Base-by-base conservation (phyloP, 2,797 vertebrate genomes). In the Mus spretus region DNA sequence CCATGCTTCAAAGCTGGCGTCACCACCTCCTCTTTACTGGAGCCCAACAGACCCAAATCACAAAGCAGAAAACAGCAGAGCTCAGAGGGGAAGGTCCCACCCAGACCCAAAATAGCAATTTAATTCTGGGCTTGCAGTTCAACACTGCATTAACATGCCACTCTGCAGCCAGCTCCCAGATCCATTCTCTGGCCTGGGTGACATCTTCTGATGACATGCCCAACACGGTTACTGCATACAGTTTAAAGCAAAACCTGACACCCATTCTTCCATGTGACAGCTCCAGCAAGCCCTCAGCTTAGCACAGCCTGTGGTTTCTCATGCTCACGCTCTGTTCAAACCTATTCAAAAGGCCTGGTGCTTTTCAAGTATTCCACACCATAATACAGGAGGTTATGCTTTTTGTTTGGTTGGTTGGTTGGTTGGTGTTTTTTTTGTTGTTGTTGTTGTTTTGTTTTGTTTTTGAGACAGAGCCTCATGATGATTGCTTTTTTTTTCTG, bases 41-140 rank as follows among this genome's bases (percentile, higher is more conserved):
- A 97, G 96, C 34, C 86, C 83, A 94, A 37, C 65, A 96, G 67
- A 55, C 88, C 34, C 93, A 97, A 97, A 96, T 90, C 78, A 98
- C 80, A 79, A 85, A 93, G 87, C 1, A 83, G 98, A 97, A 97
- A 77, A 96, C 80, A 89, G 90, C 1, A 1, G 75, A 94, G 91
- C 78, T 95, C 0, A 3, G 96, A 96, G 72, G 90, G 5, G 44
- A 93, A 96, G 96, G 97, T 95, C 75, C 79, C 97, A 63, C 94
- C 97, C 65, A 93, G 96, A 94, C 65, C 90, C 94, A 94, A 97
- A 97, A 96, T 81, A 97, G 95, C 28, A 78, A 92, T 96, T 90
- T 97, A 96, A 89, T 96, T 87, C 82, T 12, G 90, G 89, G 83
- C 95, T 96, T 97, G 93, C 90, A 96, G 97, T 93, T 95, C 90